These are phyloP conservation scores for Aeoliscus strigatus DNA, from an alignment of 2,797 vertebrate species.

Conservation along the genomic window DNA sequence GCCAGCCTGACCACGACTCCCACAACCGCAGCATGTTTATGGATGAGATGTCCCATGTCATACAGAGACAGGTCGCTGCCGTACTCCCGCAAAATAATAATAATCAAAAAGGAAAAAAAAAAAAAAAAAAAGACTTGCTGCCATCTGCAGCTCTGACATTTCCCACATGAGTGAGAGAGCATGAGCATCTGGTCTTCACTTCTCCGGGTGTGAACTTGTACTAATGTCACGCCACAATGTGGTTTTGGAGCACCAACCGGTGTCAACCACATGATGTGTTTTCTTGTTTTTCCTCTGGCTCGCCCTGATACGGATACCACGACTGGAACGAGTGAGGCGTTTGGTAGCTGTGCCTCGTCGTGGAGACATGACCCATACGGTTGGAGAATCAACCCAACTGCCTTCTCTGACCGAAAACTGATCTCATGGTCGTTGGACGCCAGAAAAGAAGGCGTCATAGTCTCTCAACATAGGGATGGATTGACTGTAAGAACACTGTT, in stretches of 20 bases:
- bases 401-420: too few species aligned
- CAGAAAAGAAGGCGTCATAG: too few species aligned
- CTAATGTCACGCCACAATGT: constrained; percentile 54
- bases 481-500: too few species aligned
- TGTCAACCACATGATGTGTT: constrained; percentile 40
- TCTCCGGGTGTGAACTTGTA: constrained; percentile 46
- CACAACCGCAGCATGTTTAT: constrained; percentile 62
- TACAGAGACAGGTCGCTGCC: constrained; percentile 49
- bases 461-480: too few species aligned
- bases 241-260: constrained; percentile 41
- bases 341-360: too few species aligned
- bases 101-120: neutral
- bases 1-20: constrained; percentile 28
- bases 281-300: constrained; percentile 31
- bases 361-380: too few species aligned
- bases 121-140: constrained; percentile 20
- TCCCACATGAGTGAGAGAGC: constrained; percentile 38
- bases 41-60: constrained; percentile 57
- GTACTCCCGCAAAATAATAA: constrained; percentile 27
- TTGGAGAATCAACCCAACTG: too few species aligned
- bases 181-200: constrained; percentile 61
- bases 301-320: too few species aligned
- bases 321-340: too few species aligned
- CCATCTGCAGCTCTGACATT: constrained; percentile 70
- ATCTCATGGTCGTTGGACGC: too few species aligned